These are phyloP conservation scores for Macaca fascicularis DNA, from an alignment of 2,113 vertebrate genomes.

Conservation along the genomic window T2T-MFA8v1.1 NC_088384.1:80759001-80759500, in stretches of 20 bases:
- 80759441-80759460: background rate
- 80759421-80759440: background rate
- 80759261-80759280: background rate
- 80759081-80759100: background rate
- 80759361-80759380: background rate
- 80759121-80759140: background rate
- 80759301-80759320: background rate
- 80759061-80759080: background rate
- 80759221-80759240: background rate
- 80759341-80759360: background rate
- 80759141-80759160: conserved; percentile 4
- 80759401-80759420: background rate
- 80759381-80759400: background rate
- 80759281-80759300: background rate
- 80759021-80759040: background rate
- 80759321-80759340: background rate
- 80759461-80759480: background rate
- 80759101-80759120: background rate
- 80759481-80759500: background rate
- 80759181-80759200: background rate
- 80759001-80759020: background rate
- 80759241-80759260: background rate
- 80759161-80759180: background rate
- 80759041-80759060: background rate
- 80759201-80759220: background rate